These are phyloP conservation scores for Osmerus eperlanus DNA, from an alignment of 2,113 vertebrate species.

Conservation along the genomic window DNA sequence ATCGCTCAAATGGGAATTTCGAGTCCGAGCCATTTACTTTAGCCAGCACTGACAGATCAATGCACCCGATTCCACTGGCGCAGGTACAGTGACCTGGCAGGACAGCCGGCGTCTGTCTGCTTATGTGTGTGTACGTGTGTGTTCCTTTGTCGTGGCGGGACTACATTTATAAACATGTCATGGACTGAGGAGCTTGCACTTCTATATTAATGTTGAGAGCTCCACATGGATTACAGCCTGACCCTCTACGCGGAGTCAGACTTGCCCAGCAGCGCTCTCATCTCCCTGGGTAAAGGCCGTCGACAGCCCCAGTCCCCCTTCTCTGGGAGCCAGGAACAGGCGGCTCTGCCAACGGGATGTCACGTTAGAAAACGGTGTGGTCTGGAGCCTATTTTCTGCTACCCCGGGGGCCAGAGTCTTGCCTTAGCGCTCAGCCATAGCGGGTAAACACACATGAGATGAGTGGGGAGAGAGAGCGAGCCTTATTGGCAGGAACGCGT, in stretches of 20 bases:
- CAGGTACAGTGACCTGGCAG: conserved; percentile 5
- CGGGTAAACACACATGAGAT: conserved; percentile 38
- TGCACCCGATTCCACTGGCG: conserved; percentile 43
- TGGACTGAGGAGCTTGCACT: too few species aligned
- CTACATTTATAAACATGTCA: too few species aligned
- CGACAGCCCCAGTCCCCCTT: not conserved
- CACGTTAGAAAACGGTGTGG: conserved; percentile 28
- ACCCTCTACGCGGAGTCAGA: too few species aligned
- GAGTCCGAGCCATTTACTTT: conserved; percentile 58
- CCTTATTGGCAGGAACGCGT: conserved; percentile 2
- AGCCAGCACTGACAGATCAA: conserved; percentile 49
- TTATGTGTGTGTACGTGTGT: conserved; percentile 9
- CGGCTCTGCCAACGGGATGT: conserved; percentile 38
- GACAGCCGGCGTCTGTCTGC: not conserved
- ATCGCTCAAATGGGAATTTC: conserved; percentile 66
- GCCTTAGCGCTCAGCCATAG: conserved; percentile 31
- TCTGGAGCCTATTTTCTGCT: conserved; percentile 38
- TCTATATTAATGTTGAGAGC: too few species aligned
- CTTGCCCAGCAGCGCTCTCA: too few species aligned
- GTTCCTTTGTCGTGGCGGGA: not conserved
- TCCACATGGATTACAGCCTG: too few species aligned
- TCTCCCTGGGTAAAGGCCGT: too few species aligned
- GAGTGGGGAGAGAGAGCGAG: conserved; percentile 4
- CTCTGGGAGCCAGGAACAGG: conserved; percentile 9
- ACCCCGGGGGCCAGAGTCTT: conserved; percentile 30